Evolutionary conservation across 23 tunicate species (phyloP), one percentile per base, ranked within the genome.

Genomic region (Phallusia fumigata): DNA sequence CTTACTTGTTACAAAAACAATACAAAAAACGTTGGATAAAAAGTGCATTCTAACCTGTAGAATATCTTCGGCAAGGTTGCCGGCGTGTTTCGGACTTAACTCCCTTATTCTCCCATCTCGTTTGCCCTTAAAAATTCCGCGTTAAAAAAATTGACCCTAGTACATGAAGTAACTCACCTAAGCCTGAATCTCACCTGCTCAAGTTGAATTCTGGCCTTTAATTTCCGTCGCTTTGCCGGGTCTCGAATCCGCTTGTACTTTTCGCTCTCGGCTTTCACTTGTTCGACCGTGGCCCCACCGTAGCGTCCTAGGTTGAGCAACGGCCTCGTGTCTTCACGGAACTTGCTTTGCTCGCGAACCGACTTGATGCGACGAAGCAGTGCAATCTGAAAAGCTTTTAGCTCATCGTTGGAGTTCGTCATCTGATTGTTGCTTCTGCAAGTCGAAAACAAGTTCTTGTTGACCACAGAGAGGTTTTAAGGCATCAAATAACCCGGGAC

Each of bases 361-460:
- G 65, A 81, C 30, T 84, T 78, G 33, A 92, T 86, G 36, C 97
- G 75, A 32, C 84, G 80, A 32, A 92, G 80, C 44, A 92, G 50
- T 30, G 97, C 97, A 30, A 83, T 73, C 64, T 92, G 97, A 64
- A 92, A 92, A 0, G 97, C 97, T 53, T 92, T 92, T 58, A 92
- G 81, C 50, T 92, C 97, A 50, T 92, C 97, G 82, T 83, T 86
- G 35, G 90, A 81, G 78, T 92, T 84, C 0, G 76, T 65, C 33
- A 84, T 52, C 31, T 79, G 50, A 36, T 87, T 80, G 52, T 85
- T 80, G 6, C 47, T 31, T 65, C 97, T 92, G 64, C 22, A 90
- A 65, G 51, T 19, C 3, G 30, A 2, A 44, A 40, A 40, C 47
- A 18, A 18, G 65, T 40, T 40, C 8, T 40, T 40, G 10, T 40